Conservation (phyloP, 2,888 invertebrate species). For the Athetis lepigone region DNA sequence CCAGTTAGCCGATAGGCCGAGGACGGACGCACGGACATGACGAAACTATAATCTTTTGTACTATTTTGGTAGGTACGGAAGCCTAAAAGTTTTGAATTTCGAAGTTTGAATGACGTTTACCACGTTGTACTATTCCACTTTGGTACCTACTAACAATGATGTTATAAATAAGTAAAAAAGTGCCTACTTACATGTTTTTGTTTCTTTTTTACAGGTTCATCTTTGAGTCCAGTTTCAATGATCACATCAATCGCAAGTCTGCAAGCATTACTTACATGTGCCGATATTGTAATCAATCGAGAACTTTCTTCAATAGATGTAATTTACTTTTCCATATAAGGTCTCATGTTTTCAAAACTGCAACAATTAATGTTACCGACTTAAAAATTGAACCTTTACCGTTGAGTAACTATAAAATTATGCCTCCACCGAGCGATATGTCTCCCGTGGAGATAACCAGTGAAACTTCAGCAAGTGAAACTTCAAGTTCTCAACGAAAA, state of each 20-base stretch:
- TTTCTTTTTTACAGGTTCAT: slow-evolving; percentile 79
- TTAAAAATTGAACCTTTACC: slow-evolving; percentile 83
- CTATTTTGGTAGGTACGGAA: too few relatives aligned
- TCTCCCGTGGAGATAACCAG: slow-evolving; percentile 1
- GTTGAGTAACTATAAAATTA: slow-evolving; percentile 67
- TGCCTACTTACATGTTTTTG: background rate
- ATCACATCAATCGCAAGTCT: slow-evolving; percentile 84
- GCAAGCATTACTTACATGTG: slow-evolving; percentile 82
- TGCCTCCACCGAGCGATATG: slow-evolving; percentile 8
- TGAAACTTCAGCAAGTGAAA: background rate
- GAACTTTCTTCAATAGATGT: slow-evolving; percentile 84
- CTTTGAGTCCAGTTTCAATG: slow-evolving; percentile 80
- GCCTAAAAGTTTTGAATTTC: too few relatives aligned
- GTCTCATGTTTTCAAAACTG: slow-evolving; percentile 84
- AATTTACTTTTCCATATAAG: slow-evolving; percentile 87
- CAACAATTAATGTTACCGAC: slow-evolving; percentile 85
- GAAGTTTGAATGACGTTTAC: too few relatives aligned
- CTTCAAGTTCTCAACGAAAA: background rate
- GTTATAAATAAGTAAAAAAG: too few relatives aligned
- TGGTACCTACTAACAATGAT: too few relatives aligned
- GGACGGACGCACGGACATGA: too few relatives aligned
- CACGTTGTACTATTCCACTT: too few relatives aligned
- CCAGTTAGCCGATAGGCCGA: too few relatives aligned
- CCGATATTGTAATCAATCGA: slow-evolving; percentile 77
- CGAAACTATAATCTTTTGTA: too few relatives aligned